Evolutionary conservation across 2,113 vertebrate genomes (phyloP).

Genomic region (Perca flavescens): DNA sequence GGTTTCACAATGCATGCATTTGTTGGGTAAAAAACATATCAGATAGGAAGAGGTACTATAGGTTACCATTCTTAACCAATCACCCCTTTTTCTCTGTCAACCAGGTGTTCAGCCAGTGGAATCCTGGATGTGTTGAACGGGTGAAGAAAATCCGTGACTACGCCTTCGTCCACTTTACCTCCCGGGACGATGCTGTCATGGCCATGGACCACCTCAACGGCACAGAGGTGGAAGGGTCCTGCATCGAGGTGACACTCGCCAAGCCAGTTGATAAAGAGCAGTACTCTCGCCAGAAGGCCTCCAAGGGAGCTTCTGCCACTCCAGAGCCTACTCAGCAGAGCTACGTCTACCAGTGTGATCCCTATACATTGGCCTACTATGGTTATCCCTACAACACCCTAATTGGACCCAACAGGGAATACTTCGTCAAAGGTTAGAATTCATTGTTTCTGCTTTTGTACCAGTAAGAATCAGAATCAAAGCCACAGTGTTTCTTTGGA

Average conservation of each 20-base stretch:
- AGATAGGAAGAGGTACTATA: neutral
- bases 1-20: neutral
- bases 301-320: conserved; percentile 86
- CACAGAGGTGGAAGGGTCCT: conserved; percentile 95
- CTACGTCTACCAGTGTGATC: conserved; percentile 97
- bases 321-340: conserved; percentile 86
- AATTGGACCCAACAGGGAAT: conserved; percentile 97
- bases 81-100: neutral
- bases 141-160: conserved; percentile 99
- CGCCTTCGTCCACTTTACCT: conserved; percentile 96
- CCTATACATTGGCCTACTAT: conserved; percentile 95
- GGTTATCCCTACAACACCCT: conserved; percentile 96
- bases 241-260: conserved; percentile 97
- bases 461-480: neutral
- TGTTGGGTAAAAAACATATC: neutral
- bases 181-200: conserved; percentile 93
- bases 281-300: conserved; percentile 97
- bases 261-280: conserved; percentile 99
- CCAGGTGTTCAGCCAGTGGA: conserved; percentile 94
- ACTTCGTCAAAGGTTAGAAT: conserved; percentile 98
- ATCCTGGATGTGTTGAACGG: conserved; percentile 94
- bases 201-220: conserved; percentile 97
- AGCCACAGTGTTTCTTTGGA: conserved; percentile 26
- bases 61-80: neutral
- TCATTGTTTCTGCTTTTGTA: conserved; percentile 7